phyloP scores from a whole-genome alignment of 1,140 invertebrate species.

The Eumaeus atala region DNA sequence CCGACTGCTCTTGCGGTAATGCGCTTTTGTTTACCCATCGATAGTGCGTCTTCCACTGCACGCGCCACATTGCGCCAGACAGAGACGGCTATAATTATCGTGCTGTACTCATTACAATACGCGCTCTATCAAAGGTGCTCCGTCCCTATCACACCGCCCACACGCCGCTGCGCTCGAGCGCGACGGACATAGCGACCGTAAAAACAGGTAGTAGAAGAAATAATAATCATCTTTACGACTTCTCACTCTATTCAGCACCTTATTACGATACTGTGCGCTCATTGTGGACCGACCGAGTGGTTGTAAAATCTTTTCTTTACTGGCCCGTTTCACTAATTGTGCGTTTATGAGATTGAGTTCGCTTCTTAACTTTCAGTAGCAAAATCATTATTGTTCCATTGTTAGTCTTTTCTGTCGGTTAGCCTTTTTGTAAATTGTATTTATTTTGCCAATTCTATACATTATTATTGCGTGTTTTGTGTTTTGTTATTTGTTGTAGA shows the following conservation, averaged over 20 bases:
- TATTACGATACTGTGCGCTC: conserved; percentile 73
- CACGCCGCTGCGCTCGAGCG: conserved; percentile 28
- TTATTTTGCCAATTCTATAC: conserved; percentile 2
- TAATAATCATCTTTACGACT: conserved; percentile 76
- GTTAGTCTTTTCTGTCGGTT: conserved; percentile 41
- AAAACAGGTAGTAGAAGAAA: conserved; percentile 76
- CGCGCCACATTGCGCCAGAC: conserved; percentile 55
- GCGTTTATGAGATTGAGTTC: conserved; percentile 72
- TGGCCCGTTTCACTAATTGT: conserved; percentile 72
- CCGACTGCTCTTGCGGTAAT: conserved; percentile 63
- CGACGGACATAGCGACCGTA: conserved; percentile 49
- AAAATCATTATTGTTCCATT: conserved; percentile 55
- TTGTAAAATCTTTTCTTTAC: conserved; percentile 75
- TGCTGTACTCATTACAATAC: conserved; percentile 34
- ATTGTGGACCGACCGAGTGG: conserved; percentile 67
- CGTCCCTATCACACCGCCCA: conserved; percentile 41
- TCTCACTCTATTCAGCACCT: conserved; percentile 76
- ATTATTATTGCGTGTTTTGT: neutral
- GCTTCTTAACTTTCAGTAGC: conserved; percentile 64
- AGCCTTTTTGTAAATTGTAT: conserved; percentile 16
- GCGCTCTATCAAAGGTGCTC: conserved; percentile 36
- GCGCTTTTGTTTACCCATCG: conserved; percentile 72
- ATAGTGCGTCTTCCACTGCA: conserved; percentile 61
- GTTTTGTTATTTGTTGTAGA: neutral
- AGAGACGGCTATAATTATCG: conserved; percentile 48